Conservation (phyloP, 2,797 vertebrate species). For the Esox lucius region DNA sequence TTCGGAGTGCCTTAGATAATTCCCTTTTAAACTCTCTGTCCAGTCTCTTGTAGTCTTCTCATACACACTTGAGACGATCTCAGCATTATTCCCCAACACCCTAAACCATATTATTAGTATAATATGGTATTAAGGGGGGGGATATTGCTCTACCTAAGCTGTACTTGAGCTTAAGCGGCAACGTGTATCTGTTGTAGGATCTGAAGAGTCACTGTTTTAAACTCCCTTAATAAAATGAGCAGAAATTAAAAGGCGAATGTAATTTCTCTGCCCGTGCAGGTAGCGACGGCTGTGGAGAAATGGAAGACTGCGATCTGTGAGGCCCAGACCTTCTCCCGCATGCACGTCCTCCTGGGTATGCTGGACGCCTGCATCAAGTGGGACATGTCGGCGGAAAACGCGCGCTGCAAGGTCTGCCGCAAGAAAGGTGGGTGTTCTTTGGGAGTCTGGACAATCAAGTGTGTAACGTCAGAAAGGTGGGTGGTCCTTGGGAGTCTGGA, state of each 20-base stretch:
- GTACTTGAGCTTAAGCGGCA: neutral
- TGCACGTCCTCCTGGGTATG: conserved; percentile 97
- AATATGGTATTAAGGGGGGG: too few relatives aligned
- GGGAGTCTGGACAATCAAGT: neutral
- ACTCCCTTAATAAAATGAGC: too few relatives aligned
- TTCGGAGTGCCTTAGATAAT: too few relatives aligned
- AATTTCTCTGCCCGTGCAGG: conserved; percentile 71
- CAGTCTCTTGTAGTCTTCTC: too few relatives aligned
- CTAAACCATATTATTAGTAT: too few relatives aligned
- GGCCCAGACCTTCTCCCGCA: conserved; percentile 95
- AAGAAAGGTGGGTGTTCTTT: conserved; percentile 84
- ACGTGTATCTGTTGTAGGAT: too few relatives aligned
- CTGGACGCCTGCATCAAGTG: conserved; percentile 97
- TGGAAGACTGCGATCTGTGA: conserved; percentile 93
- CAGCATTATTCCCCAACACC: too few relatives aligned
- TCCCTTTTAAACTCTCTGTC: too few relatives aligned
- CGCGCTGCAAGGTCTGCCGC: conserved; percentile 97
- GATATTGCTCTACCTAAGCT: neutral
- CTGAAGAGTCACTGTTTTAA: too few relatives aligned
- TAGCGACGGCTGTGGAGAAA: conserved; percentile 93
- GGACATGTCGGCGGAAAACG: conserved; percentile 99
- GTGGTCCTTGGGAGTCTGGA: neutral
- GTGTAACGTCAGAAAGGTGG: conserved; percentile 96
- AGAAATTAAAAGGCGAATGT: too few relatives aligned
- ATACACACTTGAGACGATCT: too few relatives aligned